Base-by-base conservation (phyloP, 92 coral and sea anemone species). In the Blastomussa wellsi region DNA sequence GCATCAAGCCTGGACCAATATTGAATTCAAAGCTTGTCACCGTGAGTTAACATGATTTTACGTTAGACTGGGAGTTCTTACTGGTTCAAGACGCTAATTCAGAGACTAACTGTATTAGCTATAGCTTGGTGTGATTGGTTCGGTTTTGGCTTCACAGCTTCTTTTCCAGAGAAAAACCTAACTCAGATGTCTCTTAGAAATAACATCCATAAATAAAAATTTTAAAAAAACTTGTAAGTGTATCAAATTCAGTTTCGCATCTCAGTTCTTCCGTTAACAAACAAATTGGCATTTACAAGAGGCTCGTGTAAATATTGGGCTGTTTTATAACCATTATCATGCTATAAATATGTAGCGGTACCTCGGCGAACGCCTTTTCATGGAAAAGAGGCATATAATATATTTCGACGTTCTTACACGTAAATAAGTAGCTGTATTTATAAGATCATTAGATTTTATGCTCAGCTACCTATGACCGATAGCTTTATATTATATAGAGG, bases 381-480 rank as follows among this genome's bases (percentile, higher is more conserved):
- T 77, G 48, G 80, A 52, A 77, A 77, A 77, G 67, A 35, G 31
- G 65, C 47, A 13, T 51, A 31, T 44, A 44, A 44, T 48, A 76
- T 48, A 10, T 76, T 33, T 33, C 37, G n/a, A n/a, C 20, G n/a
- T 5, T 31, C 29, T 31, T 19, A 38, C 44, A 22, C 67, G 37
- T 7, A 53, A 55, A 52, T 13, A 19, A 24, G 64, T 11, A 22
- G 29, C 22, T 3, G 2, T 38, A n/a, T n/a, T n/a, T n/a, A n/a
- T 22, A 22, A 37, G 33, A 13, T 26, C 10, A 12, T 26, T 62
- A 36, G 66, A 24, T 24, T 59, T 16, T 59, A n/a, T 33, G 48
- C 26, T 10, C 20, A 36, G 44, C 44, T 39, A 72, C 26, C 14
- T n/a, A 42, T n/a, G 29, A 11, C 5, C 47, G 49, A 19, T 24